phyloP scores from a whole-genome alignment of 1,140 invertebrate genomes.

The Tetramorium simillimum region DNA sequence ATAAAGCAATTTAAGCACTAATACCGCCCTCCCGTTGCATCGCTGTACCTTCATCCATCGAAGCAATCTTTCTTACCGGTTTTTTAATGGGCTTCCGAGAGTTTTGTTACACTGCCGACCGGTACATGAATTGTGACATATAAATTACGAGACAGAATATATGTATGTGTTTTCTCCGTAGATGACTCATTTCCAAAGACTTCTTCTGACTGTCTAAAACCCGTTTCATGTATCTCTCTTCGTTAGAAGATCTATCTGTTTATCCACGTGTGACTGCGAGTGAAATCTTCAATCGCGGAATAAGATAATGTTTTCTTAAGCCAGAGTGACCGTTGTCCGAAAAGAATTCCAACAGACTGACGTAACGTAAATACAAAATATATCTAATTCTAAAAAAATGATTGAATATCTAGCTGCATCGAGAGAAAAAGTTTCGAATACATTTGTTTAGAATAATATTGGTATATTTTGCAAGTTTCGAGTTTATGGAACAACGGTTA shows the following conservation, averaged over 20 bases:
- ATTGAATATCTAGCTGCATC: not conserved
- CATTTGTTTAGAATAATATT: not conserved
- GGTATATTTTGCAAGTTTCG: not conserved
- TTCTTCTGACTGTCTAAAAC: slow-evolving; percentile 32
- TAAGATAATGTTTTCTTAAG: slow-evolving; percentile 67
- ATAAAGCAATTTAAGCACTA: slow-evolving; percentile 71
- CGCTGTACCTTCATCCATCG: not conserved
- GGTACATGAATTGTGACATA: slow-evolving; percentile 12
- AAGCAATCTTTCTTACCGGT: slow-evolving; percentile 45
- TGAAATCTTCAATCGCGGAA: slow-evolving; percentile 50
- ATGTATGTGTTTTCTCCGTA: not conserved
- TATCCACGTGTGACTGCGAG: slow-evolving; percentile 61
- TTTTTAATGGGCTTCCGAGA: slow-evolving; percentile 49
- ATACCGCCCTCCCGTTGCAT: slow-evolving; percentile 32
- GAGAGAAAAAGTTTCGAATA: not conserved
- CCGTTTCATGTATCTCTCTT: not conserved
- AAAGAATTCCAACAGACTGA: slow-evolving; percentile 26
- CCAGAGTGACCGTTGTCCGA: slow-evolving; percentile 23
- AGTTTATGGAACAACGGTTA: not conserved
- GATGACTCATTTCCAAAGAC: slow-evolving; percentile 21
- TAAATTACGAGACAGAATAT: not conserved
- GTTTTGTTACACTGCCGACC: not conserved
- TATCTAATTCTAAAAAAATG: not conserved
- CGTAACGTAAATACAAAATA: slow-evolving; percentile 28
- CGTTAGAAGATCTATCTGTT: slow-evolving; percentile 48